Conservation (phyloP, 2,888 invertebrate species). For the Apamea epomidion region DNA sequence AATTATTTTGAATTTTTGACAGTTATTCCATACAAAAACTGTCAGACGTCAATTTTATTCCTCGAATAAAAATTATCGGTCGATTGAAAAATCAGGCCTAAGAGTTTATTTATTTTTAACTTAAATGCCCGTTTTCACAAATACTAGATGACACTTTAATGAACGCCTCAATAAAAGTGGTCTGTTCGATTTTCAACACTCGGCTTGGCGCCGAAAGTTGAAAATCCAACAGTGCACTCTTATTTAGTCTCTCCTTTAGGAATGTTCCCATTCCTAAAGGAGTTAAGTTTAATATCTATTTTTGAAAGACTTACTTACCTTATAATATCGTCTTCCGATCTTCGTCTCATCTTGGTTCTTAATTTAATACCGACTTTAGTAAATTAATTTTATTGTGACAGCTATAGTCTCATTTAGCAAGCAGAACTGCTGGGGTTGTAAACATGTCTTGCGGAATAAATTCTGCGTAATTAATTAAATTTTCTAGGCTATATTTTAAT, state of each 20-base stretch:
- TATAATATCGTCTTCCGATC: neutral
- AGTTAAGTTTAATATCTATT: neutral
- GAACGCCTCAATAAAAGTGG: neutral
- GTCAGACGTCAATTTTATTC: too few species aligned
- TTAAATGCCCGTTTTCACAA: neutral
- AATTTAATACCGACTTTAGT: neutral
- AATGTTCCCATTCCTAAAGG: too few species aligned
- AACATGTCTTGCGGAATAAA: neutral
- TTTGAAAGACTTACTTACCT: neutral
- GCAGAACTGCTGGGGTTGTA: neutral
- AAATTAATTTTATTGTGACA: slow-evolving; percentile 4
- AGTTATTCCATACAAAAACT: too few species aligned
- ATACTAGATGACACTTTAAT: neutral
- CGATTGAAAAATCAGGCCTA: too few species aligned
- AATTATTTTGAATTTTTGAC: too few species aligned
- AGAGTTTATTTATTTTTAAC: neutral
- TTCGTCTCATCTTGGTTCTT: neutral
- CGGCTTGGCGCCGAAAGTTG: neutral
- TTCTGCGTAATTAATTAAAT: neutral
- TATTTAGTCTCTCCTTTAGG: neutral
- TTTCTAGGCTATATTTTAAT: slow-evolving; percentile 27
- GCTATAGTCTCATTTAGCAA: neutral
- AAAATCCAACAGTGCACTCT: neutral
- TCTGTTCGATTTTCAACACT: neutral
- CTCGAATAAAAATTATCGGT: too few species aligned